Base-by-base conservation (phyloP, 1,140 invertebrate species). In the Sycophaga agraensis region DNA sequence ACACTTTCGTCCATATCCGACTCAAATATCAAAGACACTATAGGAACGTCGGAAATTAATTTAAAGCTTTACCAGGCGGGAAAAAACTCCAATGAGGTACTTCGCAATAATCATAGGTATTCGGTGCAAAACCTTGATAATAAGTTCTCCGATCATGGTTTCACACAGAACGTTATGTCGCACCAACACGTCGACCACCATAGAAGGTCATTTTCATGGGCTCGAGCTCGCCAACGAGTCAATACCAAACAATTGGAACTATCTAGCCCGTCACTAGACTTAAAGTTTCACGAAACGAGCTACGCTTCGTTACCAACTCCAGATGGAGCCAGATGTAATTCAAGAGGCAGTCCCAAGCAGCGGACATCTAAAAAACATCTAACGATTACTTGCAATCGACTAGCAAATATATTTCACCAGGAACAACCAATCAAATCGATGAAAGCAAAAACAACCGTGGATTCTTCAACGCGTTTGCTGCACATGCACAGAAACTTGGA, bases 1-100 rank as follows among this genome's bases (percentile, higher is more conserved):
- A 76, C 69, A 28, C 45, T 78, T 2, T 72, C 74, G 2, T 79
- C 77, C 0, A 61, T 77, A 48, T 79, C 78, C 0, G 76, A 80
- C 45, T 73, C 77, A 0, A 77, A 80, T 31, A 73, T 80, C 24
- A 75, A 74, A 50, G 59, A 68, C 0, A 65, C 64, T 0, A 65
- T 59, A 0, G 37, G 28, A 2, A n/a, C 34, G 7, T 66, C 59
- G 1, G 49, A 51, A 6, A 49, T 35, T 1, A 65, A 50, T 17
- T 24, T 68, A 2, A 70, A 65, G 24, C 7, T 69, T 2, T 62
- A 64, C 11, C 54, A 63, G 0, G 45, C 16, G 0, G 59, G 35
- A 3, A 66, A 53, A 0, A 56, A 45, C 9, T n/a, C n/a, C n/a
- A n/a, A n/a, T n/a, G n/a, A n/a, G n/a, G 49, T 19, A 0, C 40